Percentiles rank a stretch among this genome's conserved stretches.
phyloP scores from a whole-genome alignment of 2,888 invertebrate genomes.

The Pristionchus arcanus region DNA sequence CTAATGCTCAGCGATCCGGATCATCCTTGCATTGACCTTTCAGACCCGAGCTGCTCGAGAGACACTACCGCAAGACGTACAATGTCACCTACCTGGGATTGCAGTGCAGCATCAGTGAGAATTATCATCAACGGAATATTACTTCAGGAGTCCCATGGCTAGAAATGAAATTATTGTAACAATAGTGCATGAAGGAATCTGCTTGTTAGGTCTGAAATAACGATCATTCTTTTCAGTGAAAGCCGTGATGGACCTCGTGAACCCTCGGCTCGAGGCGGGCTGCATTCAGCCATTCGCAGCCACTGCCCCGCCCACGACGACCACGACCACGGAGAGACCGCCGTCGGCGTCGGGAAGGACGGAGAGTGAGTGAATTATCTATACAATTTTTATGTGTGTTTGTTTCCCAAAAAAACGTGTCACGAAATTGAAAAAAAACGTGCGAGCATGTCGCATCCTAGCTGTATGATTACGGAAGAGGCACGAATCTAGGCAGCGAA shows the following conservation, averaged over 20 bases:
- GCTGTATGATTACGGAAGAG: too few species aligned
- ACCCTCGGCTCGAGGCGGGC: conserved; percentile 49
- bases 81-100: conserved; percentile 55
- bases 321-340: conserved; percentile 17
- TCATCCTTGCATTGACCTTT: too few species aligned
- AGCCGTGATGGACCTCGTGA: conserved; percentile 44
- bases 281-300: conserved; percentile 53
- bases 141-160: too few species aligned
- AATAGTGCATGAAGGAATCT: too few species aligned
- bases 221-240: neutral
- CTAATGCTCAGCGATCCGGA: too few species aligned
- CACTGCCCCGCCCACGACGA: conserved; percentile 17
- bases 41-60: conserved; percentile 52
- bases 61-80: conserved; percentile 52
- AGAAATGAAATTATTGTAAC: too few species aligned
- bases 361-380: neutral
- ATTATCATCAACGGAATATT: neutral
- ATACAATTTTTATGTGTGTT: too few species aligned
- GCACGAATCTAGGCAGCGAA: too few species aligned
- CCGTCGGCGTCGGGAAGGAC: neutral
- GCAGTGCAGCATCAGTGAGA: conserved; percentile 52
- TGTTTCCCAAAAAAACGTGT: too few species aligned
- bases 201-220: too few species aligned
- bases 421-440: too few species aligned
- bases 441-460: too few species aligned